Evolutionary conservation across 1,140 invertebrate species (phyloP), one percentile per base, ranked within the genome.

Genomic region (Caenorhabditis inopinata): DNA sequence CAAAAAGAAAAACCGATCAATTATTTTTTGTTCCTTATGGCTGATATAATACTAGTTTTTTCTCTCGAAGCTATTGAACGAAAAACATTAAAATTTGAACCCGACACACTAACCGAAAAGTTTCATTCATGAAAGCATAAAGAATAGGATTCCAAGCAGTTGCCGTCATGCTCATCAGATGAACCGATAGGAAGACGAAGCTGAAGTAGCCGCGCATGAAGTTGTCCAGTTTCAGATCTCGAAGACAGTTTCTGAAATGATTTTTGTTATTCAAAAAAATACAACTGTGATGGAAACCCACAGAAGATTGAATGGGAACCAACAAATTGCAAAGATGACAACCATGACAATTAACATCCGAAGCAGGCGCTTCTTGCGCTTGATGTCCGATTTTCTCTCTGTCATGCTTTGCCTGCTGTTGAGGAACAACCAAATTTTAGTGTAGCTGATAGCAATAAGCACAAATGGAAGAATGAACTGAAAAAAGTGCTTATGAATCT

Each of bases 261-360:
- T 3, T 21, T 27, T 35, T 11, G 21, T 9, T 35, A 77, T 51
- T 5, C 14, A n/a, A n/a, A n/a, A 12, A 21, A n/a, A 46, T 48
- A 45, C 25, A 23, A 4, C 4, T 11, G 9, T 2, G 6, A 42
- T 5, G 21, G 58, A 47, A 82, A 29, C 83, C 46, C 82, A 86
- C 85, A 87, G 51, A 6, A 86, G 32, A 68, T 87, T 87, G 42
- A 87, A 85, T 25, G 93, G 94, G 68, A 94, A 90, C 58, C 94
- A 98, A n/a, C 94, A 97, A 0, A 94, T 91, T 0, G 94, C 93
- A 89, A 98, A 99, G 38, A 98, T 94, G 0, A 92, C 92, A 0
- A 98, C 96, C 96, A 98, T 98, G 0, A 94, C 93, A 83, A 98
- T 96, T 11, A 98, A 90, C 96, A 98, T 99, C 82, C 94, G 74